A percentile compares a stretch with the other conserved stretches of the same genome.
Conservation (phyloP, 1,140 invertebrate genomes). For the Harlomillsia oculata region DNA sequence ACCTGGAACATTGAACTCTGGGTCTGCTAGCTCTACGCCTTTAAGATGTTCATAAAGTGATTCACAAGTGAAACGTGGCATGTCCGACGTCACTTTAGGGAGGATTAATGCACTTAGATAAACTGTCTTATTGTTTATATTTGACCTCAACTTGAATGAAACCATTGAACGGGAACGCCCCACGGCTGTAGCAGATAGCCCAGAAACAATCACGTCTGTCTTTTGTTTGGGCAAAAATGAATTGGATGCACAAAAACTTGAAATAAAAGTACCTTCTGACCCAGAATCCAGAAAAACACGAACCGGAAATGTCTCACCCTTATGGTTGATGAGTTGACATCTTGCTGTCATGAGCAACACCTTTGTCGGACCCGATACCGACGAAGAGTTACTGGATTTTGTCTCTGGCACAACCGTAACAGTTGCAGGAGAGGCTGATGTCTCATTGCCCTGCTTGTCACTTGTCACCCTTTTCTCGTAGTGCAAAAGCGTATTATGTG, state of each 20-base stretch:
- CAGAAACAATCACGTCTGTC: not conserved
- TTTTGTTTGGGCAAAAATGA: not conserved
- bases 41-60: not conserved
- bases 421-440: too few species aligned
- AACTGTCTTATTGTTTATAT: not conserved
- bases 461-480: not conserved
- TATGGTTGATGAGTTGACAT: not conserved
- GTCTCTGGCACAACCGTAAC: not conserved
- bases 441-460: not conserved
- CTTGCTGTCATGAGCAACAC: not conserved
- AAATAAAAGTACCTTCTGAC: not conserved
- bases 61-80: not conserved
- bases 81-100: not conserved
- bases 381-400: not conserved
- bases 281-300: not conserved
- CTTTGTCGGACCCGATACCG: too few species aligned
- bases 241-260: not conserved
- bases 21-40: not conserved
- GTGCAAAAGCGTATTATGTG: not conserved
- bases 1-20: not conserved
- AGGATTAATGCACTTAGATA: not conserved
- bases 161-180: not conserved
- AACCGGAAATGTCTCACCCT: not conserved
- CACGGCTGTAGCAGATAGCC: not conserved
- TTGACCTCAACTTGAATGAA: not conserved